Evolutionary conservation across 1,140 invertebrate genomes (phyloP), one percentile per base, ranked within the genome.

Genomic region (Polypedilum vanderplanki): DNA sequence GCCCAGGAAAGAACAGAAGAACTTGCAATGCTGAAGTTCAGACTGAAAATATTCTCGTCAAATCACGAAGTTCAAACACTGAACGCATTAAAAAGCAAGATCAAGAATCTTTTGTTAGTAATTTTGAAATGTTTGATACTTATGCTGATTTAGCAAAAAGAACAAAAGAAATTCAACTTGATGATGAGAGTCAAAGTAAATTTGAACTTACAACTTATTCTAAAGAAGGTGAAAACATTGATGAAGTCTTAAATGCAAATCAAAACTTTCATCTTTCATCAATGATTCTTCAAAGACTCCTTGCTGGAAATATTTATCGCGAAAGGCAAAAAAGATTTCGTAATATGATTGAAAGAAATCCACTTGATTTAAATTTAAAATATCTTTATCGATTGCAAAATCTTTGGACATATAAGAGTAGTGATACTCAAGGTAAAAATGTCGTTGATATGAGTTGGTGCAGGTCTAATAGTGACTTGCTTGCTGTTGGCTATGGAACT

Each of bases 91-190:
- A 83, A 75, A 87, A 85, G 12, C 83, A 81, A 73, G 87, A 90
- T 79, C 84, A 84, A 9, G 83, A 83, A 7, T 85, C 86, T 0
- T 90, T 89, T 78, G 89, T 90, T 0, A 91, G 90, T 7, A 85
- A 89, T 77, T 93, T 90, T 86, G 88, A 90, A 74, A 90, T 92
- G 86, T 87, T 87, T 77, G 90, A 92, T 77, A 89, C 87, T 0
- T 91, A 87, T 77, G 81, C 83, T 24, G 79, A 80, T 24, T 78
- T 86, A 4, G 82, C 83, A 41, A 77, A 79, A 18, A 77, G 81
- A 7, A 82, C 81, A 17, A 76, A 80, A 9, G 80, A 81, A 74
- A 79, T 82, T 0, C 81, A 84, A 76, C 80, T 84, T 41, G 80
- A 83, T 17, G 85, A 85, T 64, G 83, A 85, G 12, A 74, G 79